A percentile compares a stretch with the other conserved stretches of the same genome.
phyloP scores from a whole-genome alignment of 2,888 invertebrate genomes.

The Cantharis flavilabris region DNA sequence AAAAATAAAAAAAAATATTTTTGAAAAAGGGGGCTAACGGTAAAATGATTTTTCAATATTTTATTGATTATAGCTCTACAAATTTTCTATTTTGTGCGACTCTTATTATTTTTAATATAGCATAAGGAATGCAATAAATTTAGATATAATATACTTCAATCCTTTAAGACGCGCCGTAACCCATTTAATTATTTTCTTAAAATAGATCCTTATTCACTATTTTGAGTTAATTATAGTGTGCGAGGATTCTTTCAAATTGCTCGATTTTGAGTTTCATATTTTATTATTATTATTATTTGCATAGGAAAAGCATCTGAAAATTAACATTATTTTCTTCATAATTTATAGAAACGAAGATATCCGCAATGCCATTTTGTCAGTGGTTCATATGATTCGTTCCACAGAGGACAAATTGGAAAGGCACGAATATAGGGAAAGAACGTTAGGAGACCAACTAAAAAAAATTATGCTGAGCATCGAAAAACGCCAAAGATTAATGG shows the following conservation, averaged over 20 bases:
- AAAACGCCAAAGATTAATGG: slow-evolving; percentile 71
- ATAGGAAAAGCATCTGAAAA: background rate
- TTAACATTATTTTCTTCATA: background rate
- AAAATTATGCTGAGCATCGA: slow-evolving; percentile 72
- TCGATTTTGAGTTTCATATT: background rate
- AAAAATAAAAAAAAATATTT: background rate
- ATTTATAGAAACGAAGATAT: slow-evolving; percentile 68
- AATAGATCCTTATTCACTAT: background rate
- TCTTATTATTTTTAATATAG: background rate
- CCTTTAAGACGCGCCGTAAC: background rate
- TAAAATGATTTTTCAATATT: background rate
- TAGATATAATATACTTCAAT: background rate
- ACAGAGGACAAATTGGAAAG: slow-evolving; percentile 83
- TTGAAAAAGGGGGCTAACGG: background rate
- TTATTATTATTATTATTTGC: background rate
- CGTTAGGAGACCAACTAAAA: slow-evolving; percentile 78
- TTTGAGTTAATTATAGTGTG: background rate
- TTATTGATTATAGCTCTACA: background rate
- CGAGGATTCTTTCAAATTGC: background rate
- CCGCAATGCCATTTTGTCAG: slow-evolving; percentile 77
- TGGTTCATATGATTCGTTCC: slow-evolving; percentile 78
- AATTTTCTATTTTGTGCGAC: background rate
- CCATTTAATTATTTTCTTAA: background rate
- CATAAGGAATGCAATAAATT: background rate
- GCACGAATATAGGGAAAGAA: slow-evolving; percentile 81